Base-by-base conservation (phyloP, 2,113 vertebrate genomes). In the Apodemus speciosus region DNA sequence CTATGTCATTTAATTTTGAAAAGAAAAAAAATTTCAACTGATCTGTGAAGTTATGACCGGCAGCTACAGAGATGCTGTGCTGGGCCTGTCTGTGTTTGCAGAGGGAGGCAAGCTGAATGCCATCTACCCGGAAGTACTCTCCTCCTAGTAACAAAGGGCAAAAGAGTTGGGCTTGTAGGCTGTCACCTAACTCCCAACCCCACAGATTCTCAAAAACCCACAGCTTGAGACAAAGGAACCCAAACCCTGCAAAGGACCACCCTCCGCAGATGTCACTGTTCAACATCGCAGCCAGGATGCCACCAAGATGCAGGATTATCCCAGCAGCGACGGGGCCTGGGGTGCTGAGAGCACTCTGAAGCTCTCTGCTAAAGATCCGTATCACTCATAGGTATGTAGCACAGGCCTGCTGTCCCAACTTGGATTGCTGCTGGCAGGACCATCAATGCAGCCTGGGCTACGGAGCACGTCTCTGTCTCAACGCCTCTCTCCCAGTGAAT, bases 1-100 rank as follows among this genome's bases (percentile, higher is more conserved):
- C 85, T 72, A 21, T 92, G 25, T 93, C 96, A 95, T 96, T 93
- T 95, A 77, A 96, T 94, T 96, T 90, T 88, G n/a, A 60, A 77
- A 40, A 88, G 76, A 43, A 71, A 66, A 85, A 90, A 87, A 84
- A 64, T 43, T 85, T 49, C 16, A 91, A 58, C 27, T 6, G 66
- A 91, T 76, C 75, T 25, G 13, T 53, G 27, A 80, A 94, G 49
- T 46, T 91, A 71, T 20, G 53, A 38, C 43, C 30, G 0, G 66
- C 30, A 30, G 38, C 32, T 66, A 43, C 32, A 80, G 43, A 64
- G 73, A 62, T 15, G 35, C 23, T 60, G 25, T 20, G 18, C 64
- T 72, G 27, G n/a, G 35, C 38, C 3, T 6, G n/a, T 13, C 14
- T 76, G 16, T 64, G 56, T 58, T 60, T 76, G 16, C 46, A 89